Evolutionary conservation across 92 coral and sea anemone genomes (phyloP).

Genomic region (Isaurus tuberculatus): DNA sequence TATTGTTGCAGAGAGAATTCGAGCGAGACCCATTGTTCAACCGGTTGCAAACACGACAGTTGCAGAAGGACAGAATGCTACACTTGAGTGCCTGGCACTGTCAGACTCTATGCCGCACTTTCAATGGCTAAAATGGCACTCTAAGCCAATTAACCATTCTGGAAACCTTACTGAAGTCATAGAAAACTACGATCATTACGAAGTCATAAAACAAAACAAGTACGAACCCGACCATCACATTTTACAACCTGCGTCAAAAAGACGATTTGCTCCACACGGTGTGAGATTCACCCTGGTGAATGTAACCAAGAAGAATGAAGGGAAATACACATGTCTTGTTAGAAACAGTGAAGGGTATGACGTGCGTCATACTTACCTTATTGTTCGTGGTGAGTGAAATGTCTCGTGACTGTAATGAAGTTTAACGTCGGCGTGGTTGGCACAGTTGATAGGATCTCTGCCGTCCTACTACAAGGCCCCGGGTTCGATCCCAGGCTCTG

Average conservation of each 20-base stretch:
- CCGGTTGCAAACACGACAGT: conserved; percentile 74
- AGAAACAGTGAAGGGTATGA: conserved; percentile 88
- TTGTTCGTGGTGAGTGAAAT: conserved; percentile 59
- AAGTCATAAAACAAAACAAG: conserved; percentile 67
- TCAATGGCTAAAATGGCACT: conserved; percentile 86
- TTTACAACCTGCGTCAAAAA: conserved; percentile 20
- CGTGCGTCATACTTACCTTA: conserved; percentile 56
- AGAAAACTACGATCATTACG: conserved; percentile 39
- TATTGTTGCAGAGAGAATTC: conserved; percentile 72
- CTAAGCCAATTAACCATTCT: conserved; percentile 48
- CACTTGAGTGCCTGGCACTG: conserved; percentile 75
- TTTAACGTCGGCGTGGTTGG: too few species aligned
- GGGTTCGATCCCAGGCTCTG: too few species aligned
- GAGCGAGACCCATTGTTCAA: conserved; percentile 77
- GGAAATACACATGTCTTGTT: conserved; percentile 89
- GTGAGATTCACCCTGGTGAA: conserved; percentile 79
- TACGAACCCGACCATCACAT: conserved; percentile 38
- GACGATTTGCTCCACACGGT: conserved; percentile 79
- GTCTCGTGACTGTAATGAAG: background rate
- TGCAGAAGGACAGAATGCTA: conserved; percentile 76
- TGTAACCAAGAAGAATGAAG: conserved; percentile 73
- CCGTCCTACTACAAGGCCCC: too few species aligned
- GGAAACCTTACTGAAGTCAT: conserved; percentile 41
- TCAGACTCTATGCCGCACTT: conserved; percentile 97
- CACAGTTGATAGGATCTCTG: too few species aligned